Percentiles rank a stretch among this genome's conserved stretches.
phyloP scores from a whole-genome alignment of 2,888 invertebrate species.

The Thymelicus lineola region DNA sequence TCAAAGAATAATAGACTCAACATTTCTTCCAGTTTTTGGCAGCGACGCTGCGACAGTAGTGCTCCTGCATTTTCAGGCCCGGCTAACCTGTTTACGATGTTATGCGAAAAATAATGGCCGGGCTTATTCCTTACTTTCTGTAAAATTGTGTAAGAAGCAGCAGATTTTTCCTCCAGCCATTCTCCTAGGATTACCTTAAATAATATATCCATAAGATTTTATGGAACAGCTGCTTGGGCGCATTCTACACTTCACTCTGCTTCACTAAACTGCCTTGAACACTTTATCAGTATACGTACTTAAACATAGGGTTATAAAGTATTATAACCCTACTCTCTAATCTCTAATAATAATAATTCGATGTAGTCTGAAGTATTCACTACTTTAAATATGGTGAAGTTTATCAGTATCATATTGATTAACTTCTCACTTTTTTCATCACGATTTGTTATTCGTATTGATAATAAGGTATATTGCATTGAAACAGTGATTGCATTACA shows the following conservation, averaged over 20 bases:
- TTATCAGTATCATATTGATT: too few relatives aligned
- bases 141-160: constrained; percentile 32
- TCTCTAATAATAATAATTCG: too few relatives aligned
- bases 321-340: too few relatives aligned
- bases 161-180: constrained; percentile 25
- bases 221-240: constrained; percentile 18
- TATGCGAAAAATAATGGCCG: constrained; percentile 33
- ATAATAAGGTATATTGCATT: too few relatives aligned
- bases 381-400: too few relatives aligned
- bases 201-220: constrained; percentile 32
- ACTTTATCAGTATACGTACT: constrained; percentile 5
- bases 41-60: not conserved
- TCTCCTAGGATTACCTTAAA: constrained; percentile 28
- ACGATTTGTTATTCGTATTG: too few relatives aligned
- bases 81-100: constrained; percentile 33
- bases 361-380: too few relatives aligned
- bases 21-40: constrained; percentile 15
- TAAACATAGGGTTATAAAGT: not conserved
- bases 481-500: too few relatives aligned
- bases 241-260: constrained; percentile 5
- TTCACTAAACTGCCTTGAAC: constrained; percentile 6
- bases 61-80: constrained; percentile 20
- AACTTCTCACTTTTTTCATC: too few relatives aligned
- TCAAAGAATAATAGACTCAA: constrained; percentile 14
- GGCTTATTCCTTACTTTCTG: constrained; percentile 24